Evolutionary conservation across 2,888 invertebrate species (phyloP), one percentile per base, ranked within the genome.

Genomic region (Cheilosia variabilis): DNA sequence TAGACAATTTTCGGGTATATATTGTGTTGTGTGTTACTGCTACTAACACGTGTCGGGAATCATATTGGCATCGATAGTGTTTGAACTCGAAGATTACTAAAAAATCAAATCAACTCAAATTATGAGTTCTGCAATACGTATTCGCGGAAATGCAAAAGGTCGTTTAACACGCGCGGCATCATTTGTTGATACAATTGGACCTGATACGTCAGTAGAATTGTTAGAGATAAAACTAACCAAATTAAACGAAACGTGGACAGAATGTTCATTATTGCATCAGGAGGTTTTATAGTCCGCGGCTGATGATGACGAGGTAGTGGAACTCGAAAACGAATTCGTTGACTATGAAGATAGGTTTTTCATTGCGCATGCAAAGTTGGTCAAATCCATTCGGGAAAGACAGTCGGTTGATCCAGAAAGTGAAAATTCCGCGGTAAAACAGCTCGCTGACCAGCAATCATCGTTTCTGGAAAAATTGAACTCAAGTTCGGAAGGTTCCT

Each of bases 371-470:
- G 13, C 55, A 9, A 55, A 31, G 0, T 13, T 63, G 3, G 5
- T 22, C 4, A 45, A 50, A 24, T 63, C 47, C 9, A 62, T 55
- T 55, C 55, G 55, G 5, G 55, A 62, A 55, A 55, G 31, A 55
- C 34, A n/a, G 17, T 31, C 55, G 27, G 17, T 55, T 17, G 7
- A 34, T 9, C 17, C 0, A 0, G 13, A 27, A 17, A 31, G 17
- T 17, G 31, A 34, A n/a, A 4, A 55, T 1, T 27, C 31, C 24
- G 41, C 41, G 17, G 2, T 41, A 9, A 7, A 53, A n/a, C 22
- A 53, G n/a, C 7, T 53, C 24, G 37, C 43, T 13, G 4, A 53
- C 10, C 53, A 53, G 41, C 53, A 53, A 31, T 31, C 55, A 0
- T 2, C 31, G 5, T 31, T 55, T 55, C 10, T 55, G 17, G 31